Conservation (phyloP, 2,797 vertebrate genomes). For the Remorina albescens region DNA sequence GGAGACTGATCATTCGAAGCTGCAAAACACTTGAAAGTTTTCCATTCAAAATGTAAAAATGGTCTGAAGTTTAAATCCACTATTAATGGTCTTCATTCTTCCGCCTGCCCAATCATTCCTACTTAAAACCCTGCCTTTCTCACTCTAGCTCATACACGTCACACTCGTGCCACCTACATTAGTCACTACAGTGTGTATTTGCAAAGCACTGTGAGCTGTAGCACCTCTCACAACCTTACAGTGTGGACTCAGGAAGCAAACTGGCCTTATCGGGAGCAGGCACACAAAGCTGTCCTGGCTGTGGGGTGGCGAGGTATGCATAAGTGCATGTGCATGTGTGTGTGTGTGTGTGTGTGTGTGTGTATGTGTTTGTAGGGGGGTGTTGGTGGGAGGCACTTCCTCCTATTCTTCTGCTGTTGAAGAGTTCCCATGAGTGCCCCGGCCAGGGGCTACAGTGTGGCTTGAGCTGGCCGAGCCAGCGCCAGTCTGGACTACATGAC, state of each 20-base stretch:
- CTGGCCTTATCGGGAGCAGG: constrained; percentile 89
- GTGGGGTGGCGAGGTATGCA: constrained; percentile 84
- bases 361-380: no score
- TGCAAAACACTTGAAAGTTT: neutral
- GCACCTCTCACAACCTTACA: constrained; percentile 74
- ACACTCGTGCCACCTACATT: constrained; percentile 48
- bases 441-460: constrained; percentile 89
- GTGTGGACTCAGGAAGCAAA: constrained; percentile 90
- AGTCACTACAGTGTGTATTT: constrained; percentile 59
- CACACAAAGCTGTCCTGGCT: constrained; percentile 86
- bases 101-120: neutral
- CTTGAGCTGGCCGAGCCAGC: constrained; percentile 79
- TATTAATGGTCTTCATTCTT: neutral
- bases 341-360: constrained; percentile 54
- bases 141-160: constrained; percentile 28
- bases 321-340: constrained; percentile 58
- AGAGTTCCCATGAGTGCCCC: constrained; percentile 94
- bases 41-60: constrained; percentile 16
- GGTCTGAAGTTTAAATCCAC: neutral
- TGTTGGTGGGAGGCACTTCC: constrained; percentile 93
- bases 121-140: constrained; percentile 31
- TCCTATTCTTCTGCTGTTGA: constrained; percentile 94
- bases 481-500: constrained; percentile 74
- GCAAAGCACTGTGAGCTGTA: constrained; percentile 53
- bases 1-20: constrained; percentile 29